Conservation (phyloP, 1,140 invertebrate species). For the Mycetomoellerius zeteki region DNA sequence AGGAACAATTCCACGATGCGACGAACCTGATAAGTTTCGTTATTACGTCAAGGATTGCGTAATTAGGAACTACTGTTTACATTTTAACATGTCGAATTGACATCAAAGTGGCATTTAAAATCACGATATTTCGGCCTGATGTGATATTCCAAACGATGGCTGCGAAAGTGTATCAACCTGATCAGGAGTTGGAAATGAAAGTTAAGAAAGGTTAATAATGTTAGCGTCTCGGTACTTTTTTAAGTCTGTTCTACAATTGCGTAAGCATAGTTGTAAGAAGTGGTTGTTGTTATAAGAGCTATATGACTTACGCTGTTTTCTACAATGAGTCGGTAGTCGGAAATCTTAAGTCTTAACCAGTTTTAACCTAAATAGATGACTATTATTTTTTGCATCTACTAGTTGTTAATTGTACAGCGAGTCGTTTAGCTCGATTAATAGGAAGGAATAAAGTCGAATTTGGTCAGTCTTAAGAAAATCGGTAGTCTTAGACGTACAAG, state of each 20-base stretch:
- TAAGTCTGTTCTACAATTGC: neutral
- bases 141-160: slow-evolving; percentile 72
- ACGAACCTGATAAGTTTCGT: neutral
- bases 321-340: no score
- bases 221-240: neutral
- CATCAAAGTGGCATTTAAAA: neutral
- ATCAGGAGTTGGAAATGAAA: slow-evolving; percentile 91
- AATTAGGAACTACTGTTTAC: neutral
- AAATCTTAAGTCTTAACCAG: no score
- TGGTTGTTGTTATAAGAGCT: neutral
- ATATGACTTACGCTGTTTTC: no score
- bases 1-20: neutral
- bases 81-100: slow-evolving; percentile 3
- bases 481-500: no score
- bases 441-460: no score
- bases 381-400: no score
- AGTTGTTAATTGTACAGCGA: no score
- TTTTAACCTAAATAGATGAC: no score
- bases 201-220: slow-evolving; percentile 90
- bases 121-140: neutral
- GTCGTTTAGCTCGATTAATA: no score
- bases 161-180: slow-evolving; percentile 85
- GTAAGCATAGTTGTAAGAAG: no score
- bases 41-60: neutral
- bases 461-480: no score